Base-by-base conservation (phyloP, 2,888 invertebrate species). In the Blastobasis adustella region DNA sequence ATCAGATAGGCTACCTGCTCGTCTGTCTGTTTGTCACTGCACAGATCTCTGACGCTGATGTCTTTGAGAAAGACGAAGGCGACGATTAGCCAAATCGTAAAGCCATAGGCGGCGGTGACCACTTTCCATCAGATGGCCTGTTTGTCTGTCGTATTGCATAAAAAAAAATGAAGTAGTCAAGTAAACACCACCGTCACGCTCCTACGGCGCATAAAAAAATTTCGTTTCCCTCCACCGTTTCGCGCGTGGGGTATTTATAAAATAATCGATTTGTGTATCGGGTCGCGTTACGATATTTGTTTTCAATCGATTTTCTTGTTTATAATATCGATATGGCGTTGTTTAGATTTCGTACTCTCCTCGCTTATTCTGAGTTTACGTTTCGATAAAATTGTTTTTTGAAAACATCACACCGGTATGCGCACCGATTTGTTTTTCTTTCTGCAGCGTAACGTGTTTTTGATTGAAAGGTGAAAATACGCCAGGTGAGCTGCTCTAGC, bases 301-400 rank as follows among this genome's bases (percentile, higher is more conserved):
- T 76, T 73, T 73, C 73, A 79, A 79, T 80, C 72, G 73, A 78
- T 82, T 83, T 77, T 71, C 61, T 64, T 82, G 81, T 79, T 82
- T 80, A 80, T 74, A 76, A 71, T 73, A 54, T 56, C 57, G 57
- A 57, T 53, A 55, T 46, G 58, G 54, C 56, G 56, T 54, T 66
- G 67, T 68, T 70, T 70, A 61, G 62, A 55, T 64, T 67, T 49
- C 49, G 47, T 47, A 56, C 58, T 66, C 59, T 66, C 75, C 76
- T 76, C 76, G 76, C 62, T 65, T 68, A 67, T 66, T 68, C 65
- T 58, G 58, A 73, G 81, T 79, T 81, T 82, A 81, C 76, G 71
- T 77, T 75, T 59, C 59, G 65, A 64, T 60, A 55, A 60, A 72
- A 66, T 71, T 72, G 76, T 71, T 81, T 71, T 73, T 79, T 73